Evolutionary conservation across 1,140 invertebrate species (phyloP).

Genomic region (Philotrypesis tridentata): DNA sequence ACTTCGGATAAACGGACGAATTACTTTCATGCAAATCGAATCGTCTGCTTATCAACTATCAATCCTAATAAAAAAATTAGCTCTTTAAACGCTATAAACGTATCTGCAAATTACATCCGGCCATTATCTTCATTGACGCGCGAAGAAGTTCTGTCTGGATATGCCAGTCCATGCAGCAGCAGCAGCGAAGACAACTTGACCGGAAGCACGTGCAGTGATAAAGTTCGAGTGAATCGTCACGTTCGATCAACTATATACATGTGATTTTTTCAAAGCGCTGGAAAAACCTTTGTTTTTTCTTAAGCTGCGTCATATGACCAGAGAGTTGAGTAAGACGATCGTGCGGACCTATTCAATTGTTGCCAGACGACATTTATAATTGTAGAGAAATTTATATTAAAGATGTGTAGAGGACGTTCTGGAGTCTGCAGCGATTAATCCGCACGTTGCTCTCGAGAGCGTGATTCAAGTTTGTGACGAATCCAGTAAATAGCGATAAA

Average conservation of each 20-base stretch:
- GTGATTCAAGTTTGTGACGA: constrained; percentile 33
- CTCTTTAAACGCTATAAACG: no score
- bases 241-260: neutral
- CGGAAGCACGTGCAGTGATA: neutral
- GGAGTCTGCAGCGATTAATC: neutral
- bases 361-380: neutral
- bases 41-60: no score
- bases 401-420: neutral
- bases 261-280: neutral
- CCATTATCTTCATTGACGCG: no score
- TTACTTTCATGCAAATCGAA: no score
- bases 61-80: no score
- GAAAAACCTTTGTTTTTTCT: constrained; percentile 20
- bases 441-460: neutral
- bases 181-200: neutral
- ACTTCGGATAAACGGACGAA: no score
- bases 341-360: neutral
- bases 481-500: constrained; percentile 25
- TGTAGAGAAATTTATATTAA: neutral
- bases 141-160: neutral
- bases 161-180: neutral
- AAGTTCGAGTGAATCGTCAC: constrained; percentile 9
- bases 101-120: no score
- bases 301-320: neutral
- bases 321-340: neutral